phyloP scores from a whole-genome alignment of 2,113 vertebrate genomes.

The Misgurnus mizolepis region DNA sequence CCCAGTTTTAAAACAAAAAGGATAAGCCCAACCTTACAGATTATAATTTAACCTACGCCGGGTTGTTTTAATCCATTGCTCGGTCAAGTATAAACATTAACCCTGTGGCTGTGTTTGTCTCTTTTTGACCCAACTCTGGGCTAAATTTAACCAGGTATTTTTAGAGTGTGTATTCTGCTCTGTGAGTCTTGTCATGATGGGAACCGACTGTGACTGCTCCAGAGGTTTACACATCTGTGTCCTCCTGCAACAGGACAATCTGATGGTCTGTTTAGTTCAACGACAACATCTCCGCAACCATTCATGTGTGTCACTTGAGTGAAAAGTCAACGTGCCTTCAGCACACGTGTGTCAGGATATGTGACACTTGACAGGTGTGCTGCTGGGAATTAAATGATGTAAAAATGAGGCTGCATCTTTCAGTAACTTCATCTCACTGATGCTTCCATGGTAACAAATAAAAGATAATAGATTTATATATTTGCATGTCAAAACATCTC shows the following conservation, averaged over 20 bases:
- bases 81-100: too few relatives aligned
- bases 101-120: too few relatives aligned
- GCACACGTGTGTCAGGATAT: constrained; percentile 13
- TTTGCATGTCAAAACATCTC: neutral
- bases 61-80: too few relatives aligned
- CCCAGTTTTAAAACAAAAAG: too few relatives aligned
- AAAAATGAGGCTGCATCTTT: neutral
- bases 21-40: too few relatives aligned
- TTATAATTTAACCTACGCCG: too few relatives aligned
- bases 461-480: neutral
- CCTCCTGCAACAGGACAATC: neutral
- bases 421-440: neutral
- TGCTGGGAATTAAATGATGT: neutral
- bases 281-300: neutral
- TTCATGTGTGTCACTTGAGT: neutral
- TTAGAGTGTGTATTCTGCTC: too few relatives aligned
- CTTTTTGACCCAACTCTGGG: too few relatives aligned
- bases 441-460: neutral
- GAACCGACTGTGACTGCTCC: neutral
- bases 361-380: neutral
- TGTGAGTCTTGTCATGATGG: too few relatives aligned
- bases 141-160: too few relatives aligned
- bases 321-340: neutral
- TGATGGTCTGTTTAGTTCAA: neutral
- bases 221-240: neutral